These are phyloP conservation scores for Toxostoma redivivum DNA, from an alignment of 2,113 vertebrate species.

Conservation along the genomic window DNA sequence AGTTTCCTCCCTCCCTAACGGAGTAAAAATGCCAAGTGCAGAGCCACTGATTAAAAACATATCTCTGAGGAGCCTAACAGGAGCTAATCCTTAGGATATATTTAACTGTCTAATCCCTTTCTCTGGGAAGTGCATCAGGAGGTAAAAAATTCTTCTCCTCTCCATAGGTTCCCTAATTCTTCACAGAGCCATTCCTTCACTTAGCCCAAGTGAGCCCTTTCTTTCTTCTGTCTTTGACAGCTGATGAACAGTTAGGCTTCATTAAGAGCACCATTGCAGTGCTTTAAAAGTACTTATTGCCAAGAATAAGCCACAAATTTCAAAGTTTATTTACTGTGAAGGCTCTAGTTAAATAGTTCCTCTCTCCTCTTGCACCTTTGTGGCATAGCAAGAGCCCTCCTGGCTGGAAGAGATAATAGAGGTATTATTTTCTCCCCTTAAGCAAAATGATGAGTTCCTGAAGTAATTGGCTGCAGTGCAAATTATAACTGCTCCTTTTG, in stretches of 20 bases:
- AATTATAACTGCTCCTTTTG: constrained; percentile 59
- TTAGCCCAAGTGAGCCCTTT: background rate
- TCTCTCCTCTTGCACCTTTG: background rate
- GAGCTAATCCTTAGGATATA: constrained; percentile 33
- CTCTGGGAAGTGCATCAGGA: background rate
- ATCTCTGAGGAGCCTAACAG: background rate
- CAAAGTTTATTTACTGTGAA: background rate
- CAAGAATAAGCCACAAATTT: background rate
- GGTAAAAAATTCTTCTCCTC: background rate
- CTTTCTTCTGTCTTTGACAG: background rate
- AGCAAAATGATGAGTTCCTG: constrained; percentile 28
- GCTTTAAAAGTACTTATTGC: background rate
- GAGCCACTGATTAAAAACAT: background rate
- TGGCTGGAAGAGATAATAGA: background rate
- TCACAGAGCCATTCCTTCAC: background rate
- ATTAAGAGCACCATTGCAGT: background rate
- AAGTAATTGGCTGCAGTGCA: constrained; percentile 52
- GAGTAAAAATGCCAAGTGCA: constrained; percentile 14
- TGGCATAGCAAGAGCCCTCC: background rate
- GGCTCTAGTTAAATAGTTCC: background rate
- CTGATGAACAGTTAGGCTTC: background rate
- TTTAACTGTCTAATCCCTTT: constrained; percentile 31
- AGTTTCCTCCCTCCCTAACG: background rate
- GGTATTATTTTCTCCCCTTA: constrained; percentile 7
- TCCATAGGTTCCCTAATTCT: background rate